phyloP scores from a whole-genome alignment of 2,797 vertebrate genomes.

The Phaenicophaeus curvirostris region DNA sequence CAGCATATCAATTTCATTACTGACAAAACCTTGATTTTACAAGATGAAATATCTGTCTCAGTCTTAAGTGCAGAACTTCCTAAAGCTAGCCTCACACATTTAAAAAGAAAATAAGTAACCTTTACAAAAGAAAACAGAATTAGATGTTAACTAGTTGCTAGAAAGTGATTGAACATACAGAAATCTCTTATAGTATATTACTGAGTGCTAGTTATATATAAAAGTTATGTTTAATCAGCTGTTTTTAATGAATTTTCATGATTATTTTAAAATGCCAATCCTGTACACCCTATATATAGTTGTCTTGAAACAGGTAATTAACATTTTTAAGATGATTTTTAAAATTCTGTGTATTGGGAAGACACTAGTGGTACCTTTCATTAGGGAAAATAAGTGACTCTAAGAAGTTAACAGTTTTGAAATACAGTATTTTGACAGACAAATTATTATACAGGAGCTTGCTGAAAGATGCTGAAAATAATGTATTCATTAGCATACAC shows the following conservation, averaged over 20 bases:
- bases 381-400: not conserved
- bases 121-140: not conserved
- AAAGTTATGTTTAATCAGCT: not conserved
- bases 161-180: not conserved
- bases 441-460: not conserved
- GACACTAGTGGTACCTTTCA: not conserved
- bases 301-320: not conserved
- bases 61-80: not conserved
- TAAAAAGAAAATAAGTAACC: no score
- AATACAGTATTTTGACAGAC: not conserved
- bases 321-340: not conserved
- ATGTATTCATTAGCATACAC: not conserved
- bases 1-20: not conserved
- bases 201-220: not conserved
- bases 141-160: not conserved
- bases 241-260: not conserved
- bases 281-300: not conserved
- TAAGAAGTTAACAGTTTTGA: not conserved
- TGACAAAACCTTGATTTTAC: not conserved
- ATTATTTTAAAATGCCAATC: not conserved
- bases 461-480: not conserved
- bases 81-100: not conserved
- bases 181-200: not conserved
- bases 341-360: not conserved
- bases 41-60: not conserved